Evolutionary conservation across 2,113 vertebrate genomes (phyloP).

Genomic region (Dinomys branickii): DNA sequence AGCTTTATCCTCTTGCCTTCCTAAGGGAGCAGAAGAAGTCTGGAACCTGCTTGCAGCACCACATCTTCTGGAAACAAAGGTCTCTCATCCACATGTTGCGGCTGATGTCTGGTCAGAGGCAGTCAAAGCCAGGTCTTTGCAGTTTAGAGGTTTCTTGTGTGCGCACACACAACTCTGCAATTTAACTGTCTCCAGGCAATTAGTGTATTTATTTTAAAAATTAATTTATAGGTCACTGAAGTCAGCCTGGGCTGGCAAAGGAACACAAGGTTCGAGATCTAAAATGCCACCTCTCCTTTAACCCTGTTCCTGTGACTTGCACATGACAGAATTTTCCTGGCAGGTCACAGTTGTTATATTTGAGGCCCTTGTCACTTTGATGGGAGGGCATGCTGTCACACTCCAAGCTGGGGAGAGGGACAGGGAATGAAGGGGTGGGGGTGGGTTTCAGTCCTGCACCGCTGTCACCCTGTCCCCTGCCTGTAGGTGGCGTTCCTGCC

Average conservation of each 20-base stretch:
- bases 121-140: background rate
- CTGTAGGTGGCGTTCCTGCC: background rate
- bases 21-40: background rate
- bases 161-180: background rate
- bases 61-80: background rate
- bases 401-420: background rate
- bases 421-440: background rate
- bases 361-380: background rate
- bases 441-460: background rate
- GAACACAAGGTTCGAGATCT: background rate
- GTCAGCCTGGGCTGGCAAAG: background rate
- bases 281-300: background rate
- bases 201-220: background rate
- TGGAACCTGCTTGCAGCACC: background rate
- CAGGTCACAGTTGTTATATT: background rate
- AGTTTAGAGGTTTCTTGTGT: background rate
- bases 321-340: background rate
- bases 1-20: background rate
- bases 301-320: background rate
- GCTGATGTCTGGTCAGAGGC: background rate
- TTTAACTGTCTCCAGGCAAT: background rate
- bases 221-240: background rate
- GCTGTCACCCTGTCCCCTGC: background rate
- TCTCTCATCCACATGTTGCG: rapidly evolving
- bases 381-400: no score